These are phyloP conservation scores for Drosophila stalkeri DNA, from an alignment of 2,888 invertebrate species.

Conservation along the genomic window DNA sequence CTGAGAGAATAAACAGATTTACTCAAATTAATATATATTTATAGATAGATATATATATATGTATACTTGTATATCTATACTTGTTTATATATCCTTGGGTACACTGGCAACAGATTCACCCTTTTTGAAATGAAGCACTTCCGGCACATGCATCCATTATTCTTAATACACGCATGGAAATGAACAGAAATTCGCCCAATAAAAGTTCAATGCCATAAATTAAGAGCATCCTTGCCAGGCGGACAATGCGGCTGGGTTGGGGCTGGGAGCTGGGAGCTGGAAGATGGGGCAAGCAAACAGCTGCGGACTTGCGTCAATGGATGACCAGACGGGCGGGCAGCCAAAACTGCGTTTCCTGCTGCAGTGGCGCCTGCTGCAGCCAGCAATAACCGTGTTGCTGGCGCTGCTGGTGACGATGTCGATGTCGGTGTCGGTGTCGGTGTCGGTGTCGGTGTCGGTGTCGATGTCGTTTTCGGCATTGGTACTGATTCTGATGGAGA, in stretches of 20 bases:
- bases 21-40: neutral
- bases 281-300: constrained; percentile 24
- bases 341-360: constrained; percentile 54
- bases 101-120: constrained; percentile 35
- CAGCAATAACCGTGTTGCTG: constrained; percentile 23
- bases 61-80: neutral
- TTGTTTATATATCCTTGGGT: constrained; percentile 2
- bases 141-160: constrained; percentile 75
- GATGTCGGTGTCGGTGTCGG: neutral
- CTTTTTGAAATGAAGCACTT: constrained; percentile 75
- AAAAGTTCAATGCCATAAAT: constrained; percentile 85
- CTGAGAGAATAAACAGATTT: neutral
- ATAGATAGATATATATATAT: neutral
- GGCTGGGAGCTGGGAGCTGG: constrained; percentile 3
- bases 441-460: too few species aligned
- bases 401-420: neutral
- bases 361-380: constrained; percentile 54
- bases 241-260: constrained; percentile 20
- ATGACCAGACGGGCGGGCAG: constrained; percentile 62
- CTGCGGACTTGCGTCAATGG: constrained; percentile 45
- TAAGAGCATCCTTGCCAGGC: constrained; percentile 67
- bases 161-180: constrained; percentile 83
- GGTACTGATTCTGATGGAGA: constrained; percentile 44
- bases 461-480: neutral
- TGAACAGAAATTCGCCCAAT: constrained; percentile 85